Conservation (phyloP, 1,140 invertebrate species). For the Sitodiplosis mosellana region DNA sequence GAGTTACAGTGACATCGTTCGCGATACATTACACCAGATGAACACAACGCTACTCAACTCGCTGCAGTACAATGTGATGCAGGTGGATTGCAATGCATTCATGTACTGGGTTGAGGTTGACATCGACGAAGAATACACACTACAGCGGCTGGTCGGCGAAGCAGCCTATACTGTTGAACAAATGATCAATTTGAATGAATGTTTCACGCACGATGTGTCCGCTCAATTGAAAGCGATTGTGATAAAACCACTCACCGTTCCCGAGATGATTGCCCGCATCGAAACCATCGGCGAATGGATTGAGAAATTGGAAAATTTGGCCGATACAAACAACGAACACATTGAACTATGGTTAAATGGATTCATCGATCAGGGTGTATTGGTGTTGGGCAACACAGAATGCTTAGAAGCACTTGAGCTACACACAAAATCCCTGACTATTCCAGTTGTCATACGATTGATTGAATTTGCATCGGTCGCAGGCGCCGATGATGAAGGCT, state of each 20-base stretch:
- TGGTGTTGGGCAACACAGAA: slow-evolving; percentile 14
- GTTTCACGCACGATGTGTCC: slow-evolving; percentile 8
- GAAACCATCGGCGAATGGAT: slow-evolving; percentile 13
- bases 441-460: slow-evolving; percentile 1
- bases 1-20: slow-evolving; percentile 1
- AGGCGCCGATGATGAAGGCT: neutral
- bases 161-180: slow-evolving; percentile 7
- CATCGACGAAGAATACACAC: slow-evolving; percentile 6
- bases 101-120: slow-evolving; percentile 15
- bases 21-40: slow-evolving; percentile 6
- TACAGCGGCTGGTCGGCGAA: slow-evolving; percentile 10
- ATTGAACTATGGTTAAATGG: neutral
- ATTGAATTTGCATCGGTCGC: slow-evolving; percentile 6
- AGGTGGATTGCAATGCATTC: slow-evolving; percentile 12
- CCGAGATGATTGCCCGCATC: slow-evolving; percentile 6
- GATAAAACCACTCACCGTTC: slow-evolving; percentile 8
- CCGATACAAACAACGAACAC: neutral
- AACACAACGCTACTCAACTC: slow-evolving; percentile 10
- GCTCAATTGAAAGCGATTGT: slow-evolving; percentile 9
- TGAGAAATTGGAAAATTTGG: slow-evolving; percentile 9
- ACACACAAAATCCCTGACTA: slow-evolving; percentile 8
- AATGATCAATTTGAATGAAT: slow-evolving; percentile 2
- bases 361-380: slow-evolving; percentile 2
- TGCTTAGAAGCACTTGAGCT: slow-evolving; percentile 12
- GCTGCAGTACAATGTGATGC: slow-evolving; percentile 12